phyloP scores from a whole-genome alignment of 2,113 vertebrate species.

The Marcusenius ussheri region DNA sequence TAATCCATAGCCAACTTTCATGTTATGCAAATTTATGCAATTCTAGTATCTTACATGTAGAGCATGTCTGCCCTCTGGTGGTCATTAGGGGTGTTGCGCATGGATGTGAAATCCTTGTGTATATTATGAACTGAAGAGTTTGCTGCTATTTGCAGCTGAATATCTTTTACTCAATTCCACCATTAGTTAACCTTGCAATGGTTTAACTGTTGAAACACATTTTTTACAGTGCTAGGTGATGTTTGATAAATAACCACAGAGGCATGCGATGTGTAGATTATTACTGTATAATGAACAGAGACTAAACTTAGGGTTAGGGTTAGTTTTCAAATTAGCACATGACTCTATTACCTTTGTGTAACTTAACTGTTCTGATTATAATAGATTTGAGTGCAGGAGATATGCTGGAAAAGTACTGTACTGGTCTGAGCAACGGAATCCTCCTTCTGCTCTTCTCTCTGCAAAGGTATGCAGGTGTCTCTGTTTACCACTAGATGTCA shows the following conservation, averaged over 20 bases:
- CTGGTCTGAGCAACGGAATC: background rate
- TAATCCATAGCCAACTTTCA: background rate
- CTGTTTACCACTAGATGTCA: background rate
- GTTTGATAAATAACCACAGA: background rate
- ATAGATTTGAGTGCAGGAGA: background rate
- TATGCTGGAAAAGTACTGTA: background rate
- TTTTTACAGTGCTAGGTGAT: background rate
- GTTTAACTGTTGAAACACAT: background rate
- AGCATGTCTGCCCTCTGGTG: background rate
- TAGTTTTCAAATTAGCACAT: background rate
- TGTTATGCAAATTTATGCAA: background rate
- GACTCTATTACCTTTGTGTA: background rate
- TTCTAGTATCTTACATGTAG: background rate
- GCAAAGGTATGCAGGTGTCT: background rate
- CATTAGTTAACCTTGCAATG: background rate
- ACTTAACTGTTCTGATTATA: background rate
- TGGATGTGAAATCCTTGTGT: background rate
- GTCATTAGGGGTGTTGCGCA: background rate
- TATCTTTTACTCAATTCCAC: background rate
- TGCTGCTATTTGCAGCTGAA: background rate
- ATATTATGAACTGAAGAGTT: background rate
- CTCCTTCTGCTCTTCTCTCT: background rate
- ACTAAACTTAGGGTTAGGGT: background rate
- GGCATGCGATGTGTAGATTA: background rate
- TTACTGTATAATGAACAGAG: background rate